phyloP scores from a whole-genome alignment of 2,797 vertebrate species.

The Sphaeramia orbicularis region DNA sequence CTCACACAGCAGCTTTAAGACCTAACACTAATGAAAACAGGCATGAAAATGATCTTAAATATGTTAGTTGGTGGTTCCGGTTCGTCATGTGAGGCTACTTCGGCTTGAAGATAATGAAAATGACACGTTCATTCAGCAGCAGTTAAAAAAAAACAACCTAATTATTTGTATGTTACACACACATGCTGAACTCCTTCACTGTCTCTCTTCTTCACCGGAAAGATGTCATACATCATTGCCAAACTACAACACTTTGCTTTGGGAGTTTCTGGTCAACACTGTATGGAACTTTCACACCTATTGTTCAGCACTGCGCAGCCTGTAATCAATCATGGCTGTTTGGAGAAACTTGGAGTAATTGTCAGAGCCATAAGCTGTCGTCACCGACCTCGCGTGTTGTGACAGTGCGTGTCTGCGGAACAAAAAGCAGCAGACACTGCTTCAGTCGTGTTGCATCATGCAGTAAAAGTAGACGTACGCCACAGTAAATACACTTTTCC shows the following conservation, averaged over 20 bases:
- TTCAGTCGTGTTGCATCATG: conserved; percentile 72
- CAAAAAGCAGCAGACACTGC: conserved; percentile 68
- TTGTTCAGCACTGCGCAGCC: conserved; percentile 60
- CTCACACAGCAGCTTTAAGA: not conserved
- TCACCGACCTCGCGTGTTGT: conserved; percentile 70
- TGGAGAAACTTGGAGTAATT: conserved; percentile 54
- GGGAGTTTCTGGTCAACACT: conserved; percentile 43
- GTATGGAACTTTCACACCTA: conserved; percentile 61
- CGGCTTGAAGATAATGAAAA: conserved; percentile 18
- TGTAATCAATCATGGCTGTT: conserved; percentile 78
- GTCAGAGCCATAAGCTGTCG: conserved; percentile 70
- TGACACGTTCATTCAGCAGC: not conserved
- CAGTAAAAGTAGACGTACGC: conserved; percentile 42
- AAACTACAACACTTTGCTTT: conserved; percentile 45
- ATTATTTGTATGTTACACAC: not conserved
- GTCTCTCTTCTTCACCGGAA: conserved; percentile 13
- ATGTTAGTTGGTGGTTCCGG: not conserved
- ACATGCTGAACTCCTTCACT: conserved; percentile 20
- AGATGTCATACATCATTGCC: conserved; percentile 32
- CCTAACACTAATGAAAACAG: not conserved
- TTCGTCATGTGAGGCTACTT: conserved; percentile 11
- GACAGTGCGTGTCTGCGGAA: conserved; percentile 72
- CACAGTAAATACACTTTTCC: conserved; percentile 21
- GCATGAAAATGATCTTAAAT: not conserved
- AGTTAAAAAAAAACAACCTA: too few relatives aligned